Conservation (phyloP, 23 tunicate genomes). For the Styela clava region DNA sequence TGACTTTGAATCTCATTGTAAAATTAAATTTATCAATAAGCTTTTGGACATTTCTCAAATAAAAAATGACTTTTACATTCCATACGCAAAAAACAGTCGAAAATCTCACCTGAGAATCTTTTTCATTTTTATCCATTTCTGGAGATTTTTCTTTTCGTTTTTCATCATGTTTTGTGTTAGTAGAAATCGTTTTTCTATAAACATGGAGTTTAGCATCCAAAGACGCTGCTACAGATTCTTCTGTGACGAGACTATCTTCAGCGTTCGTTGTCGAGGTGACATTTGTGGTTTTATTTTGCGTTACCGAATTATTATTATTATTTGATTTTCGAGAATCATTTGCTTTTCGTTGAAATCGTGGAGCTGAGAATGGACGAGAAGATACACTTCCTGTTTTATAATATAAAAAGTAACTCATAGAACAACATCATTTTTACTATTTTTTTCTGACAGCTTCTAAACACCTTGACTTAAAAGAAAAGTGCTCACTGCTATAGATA, state of each 20-base stretch:
- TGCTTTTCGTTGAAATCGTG: conserved; percentile 55
- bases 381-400: conserved; percentile 13
- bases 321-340: not conserved
- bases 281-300: conserved; percentile 1
- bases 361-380: conserved; percentile 79
- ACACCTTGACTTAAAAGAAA: too few species aligned
- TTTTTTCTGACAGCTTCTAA: too few species aligned
- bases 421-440: too few species aligned
- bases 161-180: not conserved
- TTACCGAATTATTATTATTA: not conserved
- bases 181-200: not conserved
- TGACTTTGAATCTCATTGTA: too few species aligned
- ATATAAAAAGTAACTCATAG: not conserved
- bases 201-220: conserved; percentile 21
- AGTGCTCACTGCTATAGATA: too few species aligned
- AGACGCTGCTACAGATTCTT: conserved; percentile 26
- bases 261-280: not conserved
- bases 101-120: not conserved
- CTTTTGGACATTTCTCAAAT: too few species aligned
- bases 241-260: conserved; percentile 10
- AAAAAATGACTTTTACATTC: too few species aligned
- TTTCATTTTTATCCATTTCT: not conserved
- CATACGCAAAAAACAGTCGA: too few species aligned
- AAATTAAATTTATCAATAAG: too few species aligned
- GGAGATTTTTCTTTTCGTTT: not conserved